Conservation (phyloP, 64 coral and sea anemone genomes). For the Dendronephthya gigantea region DNA sequence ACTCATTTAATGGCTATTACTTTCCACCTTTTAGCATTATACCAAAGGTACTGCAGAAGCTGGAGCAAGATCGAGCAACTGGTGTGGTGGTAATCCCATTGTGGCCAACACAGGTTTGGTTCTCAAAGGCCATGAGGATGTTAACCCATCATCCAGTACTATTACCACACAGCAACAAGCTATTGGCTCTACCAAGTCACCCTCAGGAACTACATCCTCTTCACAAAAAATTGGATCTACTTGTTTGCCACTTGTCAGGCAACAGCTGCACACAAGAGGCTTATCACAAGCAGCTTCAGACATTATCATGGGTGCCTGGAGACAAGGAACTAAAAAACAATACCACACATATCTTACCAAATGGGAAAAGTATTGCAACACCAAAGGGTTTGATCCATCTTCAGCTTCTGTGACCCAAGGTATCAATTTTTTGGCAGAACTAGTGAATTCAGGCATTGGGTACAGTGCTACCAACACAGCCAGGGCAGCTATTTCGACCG, state of each 20-base stretch:
- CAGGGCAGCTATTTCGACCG: not conserved
- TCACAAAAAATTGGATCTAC: not conserved
- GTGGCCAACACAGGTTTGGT: constrained; percentile 35
- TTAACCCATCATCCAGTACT: not conserved
- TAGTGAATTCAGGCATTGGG: not conserved
- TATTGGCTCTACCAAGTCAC: not conserved
- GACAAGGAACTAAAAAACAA: not conserved
- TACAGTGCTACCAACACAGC: not conserved
- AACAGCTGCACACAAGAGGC: not conserved
- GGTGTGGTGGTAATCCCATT: constrained; percentile 7
- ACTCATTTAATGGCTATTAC: not conserved
- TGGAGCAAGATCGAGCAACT: constrained; percentile 18
- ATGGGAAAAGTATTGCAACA: constrained; percentile 20
- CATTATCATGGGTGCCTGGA: constrained; percentile 11
- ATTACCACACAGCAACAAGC: not conserved
- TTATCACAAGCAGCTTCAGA: not conserved
- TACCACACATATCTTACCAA: not conserved
- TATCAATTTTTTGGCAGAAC: not conserved
- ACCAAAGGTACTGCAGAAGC: constrained; percentile 4
- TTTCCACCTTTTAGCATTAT: constrained; percentile 29
- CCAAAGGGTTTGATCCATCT: constrained; percentile 25
- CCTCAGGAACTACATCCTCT: not conserved
- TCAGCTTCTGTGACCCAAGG: constrained; percentile 18
- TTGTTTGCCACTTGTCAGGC: constrained; percentile 37
- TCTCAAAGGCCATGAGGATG: not conserved